phyloP scores from a whole-genome alignment of 1,140 invertebrate genomes.

The Agrypnia vestita region DNA sequence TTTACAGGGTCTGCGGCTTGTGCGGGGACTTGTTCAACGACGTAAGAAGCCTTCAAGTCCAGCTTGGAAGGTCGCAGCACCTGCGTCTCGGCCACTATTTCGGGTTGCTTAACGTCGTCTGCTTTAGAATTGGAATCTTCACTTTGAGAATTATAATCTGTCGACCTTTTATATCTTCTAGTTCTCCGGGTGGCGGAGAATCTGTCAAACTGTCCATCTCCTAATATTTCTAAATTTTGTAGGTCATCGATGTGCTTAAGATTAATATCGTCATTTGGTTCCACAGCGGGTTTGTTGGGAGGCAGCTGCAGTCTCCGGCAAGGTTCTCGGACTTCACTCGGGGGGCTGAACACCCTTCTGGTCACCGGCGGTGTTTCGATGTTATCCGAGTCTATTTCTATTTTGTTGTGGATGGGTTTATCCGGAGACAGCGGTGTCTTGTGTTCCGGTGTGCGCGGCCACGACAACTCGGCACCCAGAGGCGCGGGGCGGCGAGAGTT shows the following conservation, averaged over 20 bases:
- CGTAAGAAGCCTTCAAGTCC: conserved; percentile 70
- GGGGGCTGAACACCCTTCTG: conserved; percentile 79
- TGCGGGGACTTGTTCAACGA: conserved; percentile 60
- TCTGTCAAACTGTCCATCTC: conserved; percentile 87
- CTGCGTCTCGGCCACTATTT: conserved; percentile 73
- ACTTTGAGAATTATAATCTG: conserved; percentile 76
- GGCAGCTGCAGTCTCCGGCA: conserved; percentile 71
- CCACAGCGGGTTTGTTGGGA: conserved; percentile 52
- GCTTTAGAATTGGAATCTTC: conserved; percentile 71
- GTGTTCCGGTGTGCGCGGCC: conserved; percentile 55
- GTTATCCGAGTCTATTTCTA: conserved; percentile 92
- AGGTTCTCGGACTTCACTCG: conserved; percentile 75
- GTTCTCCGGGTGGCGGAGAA: conserved; percentile 87
- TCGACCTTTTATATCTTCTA: conserved; percentile 84
- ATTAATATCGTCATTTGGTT: conserved; percentile 60
- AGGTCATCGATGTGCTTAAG: conserved; percentile 66
- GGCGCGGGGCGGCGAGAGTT: neutral
- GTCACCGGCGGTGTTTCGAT: conserved; percentile 91
- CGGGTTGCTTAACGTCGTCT: conserved; percentile 67
- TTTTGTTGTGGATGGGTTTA: conserved; percentile 76
- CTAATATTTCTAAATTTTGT: conserved; percentile 73
- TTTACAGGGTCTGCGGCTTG: conserved; percentile 23
- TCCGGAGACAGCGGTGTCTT: conserved; percentile 64
- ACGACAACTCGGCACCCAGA: neutral
- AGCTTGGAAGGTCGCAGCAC: conserved; percentile 71